Percentiles rank a stretch among this genome's conserved stretches.
Conservation (phyloP, 1,140 invertebrate genomes). For the Harpegnathos saltator region DNA sequence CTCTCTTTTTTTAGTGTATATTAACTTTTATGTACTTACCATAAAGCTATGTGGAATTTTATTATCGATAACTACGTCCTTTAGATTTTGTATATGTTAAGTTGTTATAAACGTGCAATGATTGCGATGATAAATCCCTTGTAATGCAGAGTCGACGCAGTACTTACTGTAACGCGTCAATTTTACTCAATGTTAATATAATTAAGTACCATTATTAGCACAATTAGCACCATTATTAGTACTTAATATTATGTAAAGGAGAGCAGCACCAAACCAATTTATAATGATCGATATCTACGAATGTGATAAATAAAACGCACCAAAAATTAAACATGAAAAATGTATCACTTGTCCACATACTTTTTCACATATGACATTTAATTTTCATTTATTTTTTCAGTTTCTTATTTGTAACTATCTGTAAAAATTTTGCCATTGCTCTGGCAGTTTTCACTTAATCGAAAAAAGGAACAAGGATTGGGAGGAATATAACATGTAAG, state of each 20-base stretch:
- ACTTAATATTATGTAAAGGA: slow-evolving; percentile 21
- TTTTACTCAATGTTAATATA: slow-evolving; percentile 22
- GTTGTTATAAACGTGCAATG: not conserved
- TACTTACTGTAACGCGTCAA: not conserved
- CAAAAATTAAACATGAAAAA: not conserved
- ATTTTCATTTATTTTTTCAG: slow-evolving; percentile 24
- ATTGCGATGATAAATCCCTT: not conserved
- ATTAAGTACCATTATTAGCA: slow-evolving; percentile 9
- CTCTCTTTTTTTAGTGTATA: slow-evolving; percentile 12
- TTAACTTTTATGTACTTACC: slow-evolving; percentile 35
- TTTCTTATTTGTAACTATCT: not conserved
- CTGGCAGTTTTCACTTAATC: not conserved
- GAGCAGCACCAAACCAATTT: slow-evolving; percentile 25
- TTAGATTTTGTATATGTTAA: not conserved
- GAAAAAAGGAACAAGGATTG: not conserved
- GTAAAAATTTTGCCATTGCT: not conserved
- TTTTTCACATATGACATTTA: slow-evolving; percentile 48
- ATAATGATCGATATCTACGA: slow-evolving; percentile 6
- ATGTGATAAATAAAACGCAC: slow-evolving; percentile 15
- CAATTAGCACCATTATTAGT: slow-evolving; percentile 6
- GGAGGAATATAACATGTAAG: not conserved
- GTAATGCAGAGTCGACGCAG: slow-evolving; percentile 10
- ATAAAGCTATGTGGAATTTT: not conserved
- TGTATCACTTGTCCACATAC: slow-evolving; percentile 40
- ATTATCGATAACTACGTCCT: not conserved